phyloP scores from a whole-genome alignment of 1,140 invertebrate species.

The Lamellibrachia luymesi region DNA sequence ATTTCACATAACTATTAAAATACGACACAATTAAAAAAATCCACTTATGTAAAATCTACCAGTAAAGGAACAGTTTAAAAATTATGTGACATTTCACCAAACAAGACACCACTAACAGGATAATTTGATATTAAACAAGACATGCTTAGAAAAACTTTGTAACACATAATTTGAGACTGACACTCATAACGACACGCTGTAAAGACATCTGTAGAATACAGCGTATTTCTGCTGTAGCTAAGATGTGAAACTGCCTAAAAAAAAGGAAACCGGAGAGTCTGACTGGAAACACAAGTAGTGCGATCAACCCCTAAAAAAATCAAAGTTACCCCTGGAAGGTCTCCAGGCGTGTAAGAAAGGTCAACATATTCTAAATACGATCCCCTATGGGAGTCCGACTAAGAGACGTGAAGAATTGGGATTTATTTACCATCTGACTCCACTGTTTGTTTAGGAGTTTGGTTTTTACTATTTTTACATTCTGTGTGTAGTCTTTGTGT shows the following conservation, averaged over 20 bases:
- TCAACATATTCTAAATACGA: background rate
- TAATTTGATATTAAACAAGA: background rate
- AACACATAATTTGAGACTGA: no score
- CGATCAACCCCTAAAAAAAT: background rate
- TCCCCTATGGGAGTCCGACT: background rate
- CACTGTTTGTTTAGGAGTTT: no score
- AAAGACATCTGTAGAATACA: no score
- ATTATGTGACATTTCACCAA: background rate
- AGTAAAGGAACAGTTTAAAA: background rate
- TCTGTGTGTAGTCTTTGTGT: no score
- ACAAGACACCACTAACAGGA: background rate
- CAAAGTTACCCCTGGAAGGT: background rate
- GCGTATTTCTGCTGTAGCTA: no score
- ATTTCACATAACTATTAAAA: background rate
- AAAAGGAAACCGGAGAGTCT: background rate
- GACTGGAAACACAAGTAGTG: background rate
- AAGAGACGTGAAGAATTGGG: background rate
- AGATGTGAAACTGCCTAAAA: no score
- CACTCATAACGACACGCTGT: no score
- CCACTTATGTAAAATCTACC: background rate
- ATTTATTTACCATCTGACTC: no score
- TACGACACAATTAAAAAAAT: background rate
- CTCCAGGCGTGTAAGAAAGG: no score
- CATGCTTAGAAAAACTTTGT: no score
- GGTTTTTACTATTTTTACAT: no score